Base-by-base conservation (phyloP, 2,113 vertebrate species). In the Grus americana region DNA sequence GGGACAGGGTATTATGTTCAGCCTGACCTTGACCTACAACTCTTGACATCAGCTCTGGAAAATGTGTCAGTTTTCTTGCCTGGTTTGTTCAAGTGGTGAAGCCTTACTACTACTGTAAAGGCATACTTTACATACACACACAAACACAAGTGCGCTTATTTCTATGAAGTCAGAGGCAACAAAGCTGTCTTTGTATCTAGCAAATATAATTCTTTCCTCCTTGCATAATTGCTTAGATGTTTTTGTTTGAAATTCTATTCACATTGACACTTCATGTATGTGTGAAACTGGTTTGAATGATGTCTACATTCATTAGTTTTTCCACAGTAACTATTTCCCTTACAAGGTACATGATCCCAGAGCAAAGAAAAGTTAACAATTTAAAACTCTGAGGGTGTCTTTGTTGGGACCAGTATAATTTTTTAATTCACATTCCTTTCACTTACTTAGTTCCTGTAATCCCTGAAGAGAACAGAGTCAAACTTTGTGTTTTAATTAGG, bases 201-300 rank as follows among this genome's bases (percentile, higher is more conserved):
- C 78, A 95, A 95, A 97, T 96, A 97, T 98, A 97, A 95, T 97
- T 97, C 92, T 97, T 95, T 96, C 83, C 90, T 96, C 55, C 76
- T 63, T 74, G 76, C 34, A 81, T 94, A 86, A 86, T 88, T 96
- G 92, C 93, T 97, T 95, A 95, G 80, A 92, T 95, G 83, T 97
- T 97, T 97, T 97, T 97, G 73, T 94, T 94, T 94, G 81, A 97
- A 98, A 97, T 95, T 97, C 93, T 97, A 91, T 97, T 97, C 95
- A 92, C 83, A 80, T 71, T 96, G 94, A 95, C 97, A 97, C 82
- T 96, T 94, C 75, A 12, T 96, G 89, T 94, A 82, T 83, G 93
- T 80, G 85, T 95, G 87, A 97, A 96, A 97, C 65, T 88, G 46
- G 55, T 92, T 97, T 94, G 91, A 94, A 88, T 87, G 91, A 97